Conservation (phyloP, 2,797 vertebrate genomes). For the Macrochelys suwanniensis region DNA sequence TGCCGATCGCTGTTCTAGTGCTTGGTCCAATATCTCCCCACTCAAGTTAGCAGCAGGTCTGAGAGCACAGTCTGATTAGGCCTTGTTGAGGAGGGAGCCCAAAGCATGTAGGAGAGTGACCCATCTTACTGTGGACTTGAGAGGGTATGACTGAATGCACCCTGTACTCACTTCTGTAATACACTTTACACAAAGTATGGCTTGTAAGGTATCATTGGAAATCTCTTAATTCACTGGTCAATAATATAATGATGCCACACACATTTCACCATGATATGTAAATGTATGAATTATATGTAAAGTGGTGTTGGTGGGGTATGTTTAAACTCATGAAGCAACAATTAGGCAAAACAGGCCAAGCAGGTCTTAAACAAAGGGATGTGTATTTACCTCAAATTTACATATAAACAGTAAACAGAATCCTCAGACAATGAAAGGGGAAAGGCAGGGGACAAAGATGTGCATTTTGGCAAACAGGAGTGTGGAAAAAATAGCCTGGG, state of each 20-base stretch:
- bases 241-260: neutral
- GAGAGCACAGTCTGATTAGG: neutral
- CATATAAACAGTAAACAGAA: neutral
- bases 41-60: neutral
- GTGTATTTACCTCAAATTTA: neutral
- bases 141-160: neutral
- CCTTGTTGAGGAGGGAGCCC: neutral
- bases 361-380: neutral
- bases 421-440: neutral
- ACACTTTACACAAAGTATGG: neutral
- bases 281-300: neutral
- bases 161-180: neutral
- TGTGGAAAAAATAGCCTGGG: neutral
- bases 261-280: neutral
- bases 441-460: neutral
- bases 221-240: neutral
- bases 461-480: neutral
- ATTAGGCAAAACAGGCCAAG: neutral
- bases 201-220: neutral
- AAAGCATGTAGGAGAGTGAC: neutral
- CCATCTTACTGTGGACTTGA: neutral
- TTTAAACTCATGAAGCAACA: neutral
- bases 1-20: neutral
- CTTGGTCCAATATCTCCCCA: neutral
- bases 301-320: neutral